These are phyloP conservation scores for Rafetus swinhoei DNA, from an alignment of 2,113 vertebrate genomes.

Conservation along the genomic window DNA sequence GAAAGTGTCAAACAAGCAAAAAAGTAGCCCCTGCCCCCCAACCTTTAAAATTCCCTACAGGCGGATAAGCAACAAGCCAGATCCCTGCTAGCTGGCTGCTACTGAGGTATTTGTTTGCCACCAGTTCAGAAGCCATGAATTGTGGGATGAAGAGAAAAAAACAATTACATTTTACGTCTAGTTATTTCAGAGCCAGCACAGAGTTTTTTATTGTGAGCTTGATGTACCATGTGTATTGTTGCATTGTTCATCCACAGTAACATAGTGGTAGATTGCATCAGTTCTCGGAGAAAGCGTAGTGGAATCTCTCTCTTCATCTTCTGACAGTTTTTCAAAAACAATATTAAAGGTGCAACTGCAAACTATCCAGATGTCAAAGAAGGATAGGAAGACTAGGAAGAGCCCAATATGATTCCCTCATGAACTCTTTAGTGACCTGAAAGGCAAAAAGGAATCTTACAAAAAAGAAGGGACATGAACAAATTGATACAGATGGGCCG, in stretches of 20 bases:
- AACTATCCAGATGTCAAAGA: not conserved
- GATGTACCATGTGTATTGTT: not conserved
- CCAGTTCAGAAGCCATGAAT: not conserved
- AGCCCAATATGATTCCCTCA: not conserved
- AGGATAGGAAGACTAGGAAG: not conserved
- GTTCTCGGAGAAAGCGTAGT: not conserved
- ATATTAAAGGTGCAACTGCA: not conserved
- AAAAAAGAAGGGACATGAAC: not conserved
- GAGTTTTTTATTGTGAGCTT: slow-evolving; percentile 4
- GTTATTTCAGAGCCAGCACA: not conserved
- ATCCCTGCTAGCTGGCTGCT: not conserved
- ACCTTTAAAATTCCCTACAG: not conserved
- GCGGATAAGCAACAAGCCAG: not conserved
- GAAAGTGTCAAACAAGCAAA: not conserved
- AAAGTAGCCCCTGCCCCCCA: too few relatives aligned
- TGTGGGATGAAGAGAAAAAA: slow-evolving; percentile 3
- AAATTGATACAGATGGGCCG: too few relatives aligned
- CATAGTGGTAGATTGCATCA: not conserved
- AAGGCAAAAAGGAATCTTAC: not conserved
- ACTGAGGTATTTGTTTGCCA: not conserved
- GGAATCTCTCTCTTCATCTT: not conserved
- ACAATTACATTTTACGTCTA: not conserved
- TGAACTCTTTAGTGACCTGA: not conserved
- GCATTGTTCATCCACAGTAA: not conserved
- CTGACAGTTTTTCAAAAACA: not conserved